Percentiles rank a stretch among this genome's conserved stretches.
Conservation (phyloP, 2,113 vertebrate species). For the Chloropsis hardwickii region DNA sequence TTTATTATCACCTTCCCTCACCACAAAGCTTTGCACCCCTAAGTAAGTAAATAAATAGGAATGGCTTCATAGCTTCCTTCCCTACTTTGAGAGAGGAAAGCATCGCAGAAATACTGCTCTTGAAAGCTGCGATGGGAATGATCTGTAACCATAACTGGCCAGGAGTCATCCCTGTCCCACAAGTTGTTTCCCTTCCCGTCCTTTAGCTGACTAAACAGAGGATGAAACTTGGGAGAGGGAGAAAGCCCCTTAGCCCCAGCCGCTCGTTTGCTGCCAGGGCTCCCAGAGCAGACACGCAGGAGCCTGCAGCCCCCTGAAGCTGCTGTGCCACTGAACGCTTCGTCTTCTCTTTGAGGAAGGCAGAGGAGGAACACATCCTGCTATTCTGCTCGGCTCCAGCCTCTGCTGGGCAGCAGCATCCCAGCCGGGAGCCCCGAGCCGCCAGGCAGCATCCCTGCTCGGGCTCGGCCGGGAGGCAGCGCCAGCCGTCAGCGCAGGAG, state of each 20-base stretch:
- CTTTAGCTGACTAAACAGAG: background rate
- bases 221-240: conserved; percentile 65
- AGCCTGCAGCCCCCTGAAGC: background rate
- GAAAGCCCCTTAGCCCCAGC: background rate
- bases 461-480: background rate
- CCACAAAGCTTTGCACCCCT: background rate
- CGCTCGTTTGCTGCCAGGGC: background rate
- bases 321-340: background rate
- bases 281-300: background rate
- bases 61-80: background rate
- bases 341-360: background rate
- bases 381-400: background rate
- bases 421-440: background rate
- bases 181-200: conserved; percentile 63
- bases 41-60: background rate
- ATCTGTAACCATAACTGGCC: background rate
- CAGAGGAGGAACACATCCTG: background rate
- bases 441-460: conserved; percentile 24
- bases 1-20: background rate
- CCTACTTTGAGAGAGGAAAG: background rate
- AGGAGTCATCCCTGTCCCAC: conserved; percentile 48
- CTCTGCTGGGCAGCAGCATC: conserved; percentile 16
- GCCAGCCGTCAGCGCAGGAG: background rate
- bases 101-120: background rate
- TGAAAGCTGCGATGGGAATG: background rate